Evolutionary conservation across 2,888 invertebrate genomes (phyloP), one percentile per base, ranked within the genome.

Genomic region (Oegoconia quadripuncta): DNA sequence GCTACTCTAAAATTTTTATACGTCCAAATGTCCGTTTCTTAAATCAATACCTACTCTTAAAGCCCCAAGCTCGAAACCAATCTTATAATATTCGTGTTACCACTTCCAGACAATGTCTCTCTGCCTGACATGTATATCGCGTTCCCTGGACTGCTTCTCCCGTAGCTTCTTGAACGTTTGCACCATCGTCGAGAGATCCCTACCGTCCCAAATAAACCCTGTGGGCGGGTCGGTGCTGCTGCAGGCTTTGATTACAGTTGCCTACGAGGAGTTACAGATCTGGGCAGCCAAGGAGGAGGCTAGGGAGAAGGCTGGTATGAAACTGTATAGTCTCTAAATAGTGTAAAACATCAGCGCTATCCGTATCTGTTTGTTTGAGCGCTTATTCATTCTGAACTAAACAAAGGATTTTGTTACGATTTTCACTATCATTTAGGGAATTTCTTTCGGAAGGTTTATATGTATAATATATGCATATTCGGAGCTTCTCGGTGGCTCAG

Each of bases 191-290:
- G 91, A 94, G 63, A 91, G 91, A 30, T 88, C 91, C 2, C 74
- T 95, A 11, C 94, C 95, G 0, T 90, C 92, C 0, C 90, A 92
- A 45, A 89, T 92, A 6, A 89, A 84, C 30, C 95, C 95, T 0
- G 88, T 94, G 0, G 91, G 91, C 2, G 90, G 90, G 7, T 94
- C 93, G 0, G 90, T 93, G 4, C 64, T 95, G 9, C 73, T 95
- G 25, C 95, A 95, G 70, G 86, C 93, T 56, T 70, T 94, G 33
- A 83, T 93, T 34, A 90, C 92, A 0, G 89, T 92, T 0, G 72
- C 93, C 0, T 95, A 95, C 47, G 91, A 93, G 26, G 90, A 91
- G 50, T 71, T 92, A 27, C 77, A 90, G 31, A 87, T 88, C 18
- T 88, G 84, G 78, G 88, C 90, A 16, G 70, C 74, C 40, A 68